Conservation (phyloP, 2,888 invertebrate species). For the Drosophila kuntzei region DNA sequence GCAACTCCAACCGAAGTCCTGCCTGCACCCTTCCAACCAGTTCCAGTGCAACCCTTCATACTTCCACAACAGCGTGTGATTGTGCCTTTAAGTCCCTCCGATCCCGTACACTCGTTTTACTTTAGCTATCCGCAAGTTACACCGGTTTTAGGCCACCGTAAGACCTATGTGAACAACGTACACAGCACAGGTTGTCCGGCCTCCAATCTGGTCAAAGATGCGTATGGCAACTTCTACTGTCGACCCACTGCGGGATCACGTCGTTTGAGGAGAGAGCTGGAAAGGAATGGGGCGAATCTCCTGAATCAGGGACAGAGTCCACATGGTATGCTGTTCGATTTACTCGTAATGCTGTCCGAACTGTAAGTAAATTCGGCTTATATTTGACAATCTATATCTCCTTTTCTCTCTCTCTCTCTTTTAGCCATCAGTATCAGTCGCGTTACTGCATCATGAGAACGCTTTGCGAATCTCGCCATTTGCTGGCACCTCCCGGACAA, state of each 20-base stretch:
- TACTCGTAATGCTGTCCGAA: constrained; percentile 53
- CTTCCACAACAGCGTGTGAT: constrained; percentile 44
- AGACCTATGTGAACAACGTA: constrained; percentile 40
- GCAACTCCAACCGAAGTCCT: constrained; percentile 22
- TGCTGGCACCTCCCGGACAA: constrained; percentile 87
- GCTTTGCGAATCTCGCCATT: constrained; percentile 89
- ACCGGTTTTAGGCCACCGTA: constrained; percentile 51
- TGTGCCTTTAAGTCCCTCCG: constrained; percentile 61
- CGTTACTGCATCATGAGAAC: constrained; percentile 88
- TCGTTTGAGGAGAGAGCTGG: constrained; percentile 57
- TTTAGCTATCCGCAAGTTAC: constrained; percentile 55
- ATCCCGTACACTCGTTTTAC: constrained; percentile 73
- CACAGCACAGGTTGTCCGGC: constrained; percentile 59
- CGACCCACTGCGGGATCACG: constrained; percentile 35
- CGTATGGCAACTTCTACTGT: constrained; percentile 66
- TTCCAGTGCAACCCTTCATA: constrained; percentile 16
- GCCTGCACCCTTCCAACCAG: background rate
- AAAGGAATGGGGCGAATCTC: constrained; percentile 43
- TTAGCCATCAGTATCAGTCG: constrained; percentile 71
- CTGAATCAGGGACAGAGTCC: constrained; percentile 48
- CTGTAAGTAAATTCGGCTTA: constrained; percentile 48
- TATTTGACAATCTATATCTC: background rate
- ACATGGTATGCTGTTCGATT: constrained; percentile 65
- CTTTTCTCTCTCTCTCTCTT: background rate
- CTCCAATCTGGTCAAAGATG: constrained; percentile 61